Evolutionary conservation across 1,140 invertebrate genomes (phyloP).

Genomic region (Bombus confusus): DNA sequence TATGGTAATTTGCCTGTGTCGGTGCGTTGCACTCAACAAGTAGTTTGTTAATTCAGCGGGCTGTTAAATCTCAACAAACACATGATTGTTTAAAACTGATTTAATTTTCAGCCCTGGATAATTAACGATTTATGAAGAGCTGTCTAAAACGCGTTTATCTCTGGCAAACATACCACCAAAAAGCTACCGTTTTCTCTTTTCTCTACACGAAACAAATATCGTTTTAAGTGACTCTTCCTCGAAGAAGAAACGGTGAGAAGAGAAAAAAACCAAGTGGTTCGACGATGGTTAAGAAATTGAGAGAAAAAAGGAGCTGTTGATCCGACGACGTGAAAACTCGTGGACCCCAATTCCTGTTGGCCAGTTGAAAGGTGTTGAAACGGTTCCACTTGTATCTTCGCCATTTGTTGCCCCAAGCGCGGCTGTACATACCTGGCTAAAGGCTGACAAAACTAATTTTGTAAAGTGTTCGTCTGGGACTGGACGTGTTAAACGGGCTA

Average conservation of each 20-base stretch:
- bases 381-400: background rate
- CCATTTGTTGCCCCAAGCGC: slow-evolving; percentile 2
- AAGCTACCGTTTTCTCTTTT: background rate
- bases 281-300: background rate
- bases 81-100: background rate
- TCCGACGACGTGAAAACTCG: background rate
- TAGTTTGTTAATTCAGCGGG: slow-evolving; percentile 34
- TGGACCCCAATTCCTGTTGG: slow-evolving; percentile 12
- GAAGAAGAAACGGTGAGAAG: background rate
- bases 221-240: background rate
- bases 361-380: slow-evolving; percentile 8
- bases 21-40: slow-evolving; percentile 30
- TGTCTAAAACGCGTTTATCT: background rate
- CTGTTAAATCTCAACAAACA: background rate
- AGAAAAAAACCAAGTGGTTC: background rate
- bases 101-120: background rate
- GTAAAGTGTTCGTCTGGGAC: slow-evolving; percentile 59
- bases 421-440: slow-evolving; percentile 27
- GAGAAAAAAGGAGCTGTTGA: background rate
- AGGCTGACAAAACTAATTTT: slow-evolving; percentile 63
- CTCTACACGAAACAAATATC: background rate
- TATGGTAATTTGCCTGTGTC: slow-evolving; percentile 10
- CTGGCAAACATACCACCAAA: background rate
- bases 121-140: background rate
- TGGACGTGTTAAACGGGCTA: slow-evolving; percentile 25